These are phyloP conservation scores for Cephus runcator DNA, from an alignment of 2,888 invertebrate genomes.

Conservation along the genomic window DNA sequence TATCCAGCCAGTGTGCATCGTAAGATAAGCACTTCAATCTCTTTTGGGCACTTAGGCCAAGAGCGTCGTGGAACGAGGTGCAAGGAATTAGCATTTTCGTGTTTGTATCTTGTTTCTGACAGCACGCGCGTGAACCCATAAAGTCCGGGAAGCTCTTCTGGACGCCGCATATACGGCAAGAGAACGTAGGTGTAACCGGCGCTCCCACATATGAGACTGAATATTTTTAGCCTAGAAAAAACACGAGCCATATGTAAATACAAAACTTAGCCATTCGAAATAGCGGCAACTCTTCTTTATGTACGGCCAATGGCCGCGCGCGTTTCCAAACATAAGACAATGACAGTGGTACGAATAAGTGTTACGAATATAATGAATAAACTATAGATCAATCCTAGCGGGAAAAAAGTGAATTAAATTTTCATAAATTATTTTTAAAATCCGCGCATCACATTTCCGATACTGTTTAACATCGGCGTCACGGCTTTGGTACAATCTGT, in stretches of 20 bases:
- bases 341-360: not conserved
- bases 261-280: constrained; percentile 1
- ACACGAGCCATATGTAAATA: constrained; percentile 29
- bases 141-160: constrained; percentile 11
- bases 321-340: not conserved
- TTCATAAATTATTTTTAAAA: not conserved
- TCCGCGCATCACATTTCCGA: not conserved
- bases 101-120: constrained; percentile 47
- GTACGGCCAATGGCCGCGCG: not conserved
- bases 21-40: constrained; percentile 53
- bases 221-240: constrained; percentile 27
- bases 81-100: constrained; percentile 46
- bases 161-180: not conserved
- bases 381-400: too few species aligned
- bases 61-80: constrained; percentile 22
- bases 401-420: not conserved
- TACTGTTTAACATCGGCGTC: not conserved
- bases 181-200: constrained; percentile 31
- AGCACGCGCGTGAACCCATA: constrained; percentile 39
- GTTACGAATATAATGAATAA: too few species aligned
- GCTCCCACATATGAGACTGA: constrained; percentile 16
- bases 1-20: constrained; percentile 27
- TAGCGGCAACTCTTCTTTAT: not conserved
- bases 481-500: not conserved
- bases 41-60: constrained; percentile 46